phyloP scores from a whole-genome alignment of 2,888 invertebrate species.

The Spatulosminthurus flaviceps region DNA sequence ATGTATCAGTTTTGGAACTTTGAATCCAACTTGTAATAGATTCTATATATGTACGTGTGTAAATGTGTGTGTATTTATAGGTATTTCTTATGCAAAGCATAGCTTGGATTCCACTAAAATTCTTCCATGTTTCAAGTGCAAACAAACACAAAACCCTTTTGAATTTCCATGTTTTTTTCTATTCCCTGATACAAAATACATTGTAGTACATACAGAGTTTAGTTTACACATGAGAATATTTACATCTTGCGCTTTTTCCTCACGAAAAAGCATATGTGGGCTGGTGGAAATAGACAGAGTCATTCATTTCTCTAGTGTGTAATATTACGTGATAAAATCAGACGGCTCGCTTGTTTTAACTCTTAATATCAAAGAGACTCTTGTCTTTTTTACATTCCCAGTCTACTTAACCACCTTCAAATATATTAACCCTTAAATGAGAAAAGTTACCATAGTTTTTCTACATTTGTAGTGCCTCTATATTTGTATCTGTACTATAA shows the following conservation, averaged over 20 bases:
- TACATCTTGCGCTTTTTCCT: background rate
- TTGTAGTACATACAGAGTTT: background rate
- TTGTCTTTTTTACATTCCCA: slow-evolving; percentile 24
- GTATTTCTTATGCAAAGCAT: background rate
- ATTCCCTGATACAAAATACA: no score
- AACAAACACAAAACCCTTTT: slow-evolving; percentile 14
- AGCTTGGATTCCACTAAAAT: background rate
- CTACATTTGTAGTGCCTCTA: no score
- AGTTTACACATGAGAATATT: background rate
- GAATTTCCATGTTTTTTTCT: background rate
- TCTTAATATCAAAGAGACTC: background rate
- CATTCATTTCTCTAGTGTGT: slow-evolving; percentile 22
- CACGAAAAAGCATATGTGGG: background rate
- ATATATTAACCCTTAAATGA: background rate
- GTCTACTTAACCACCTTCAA: slow-evolving; percentile 6
- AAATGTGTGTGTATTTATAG: background rate
- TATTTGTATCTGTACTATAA: no score
- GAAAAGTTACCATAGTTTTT: background rate
- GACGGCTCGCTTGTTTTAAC: slow-evolving; percentile 40
- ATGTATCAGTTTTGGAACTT: no score
- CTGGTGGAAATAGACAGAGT: slow-evolving; percentile 6
- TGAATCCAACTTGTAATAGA: no score
- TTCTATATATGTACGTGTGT: background rate
- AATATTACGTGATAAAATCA: slow-evolving; percentile 36
- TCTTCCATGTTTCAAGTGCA: slow-evolving; percentile 19